Evolutionary conservation across 2,797 vertebrate species (phyloP).

Genomic region (Ibycter americanus): DNA sequence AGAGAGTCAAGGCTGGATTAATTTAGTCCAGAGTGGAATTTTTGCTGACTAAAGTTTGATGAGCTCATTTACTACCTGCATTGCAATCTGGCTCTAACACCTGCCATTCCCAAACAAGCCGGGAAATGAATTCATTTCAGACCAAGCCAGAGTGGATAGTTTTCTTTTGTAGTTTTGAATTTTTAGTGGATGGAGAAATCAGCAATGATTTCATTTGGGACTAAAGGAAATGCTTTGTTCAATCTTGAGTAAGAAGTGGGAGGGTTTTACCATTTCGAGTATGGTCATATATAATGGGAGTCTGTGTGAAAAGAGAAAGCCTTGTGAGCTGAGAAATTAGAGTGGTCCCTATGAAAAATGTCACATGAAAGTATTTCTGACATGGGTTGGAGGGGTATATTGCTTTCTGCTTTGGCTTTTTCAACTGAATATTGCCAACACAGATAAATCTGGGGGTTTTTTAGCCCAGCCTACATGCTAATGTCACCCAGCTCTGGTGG

Average conservation of each 20-base stretch:
- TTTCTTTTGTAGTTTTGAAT: constrained; percentile 35
- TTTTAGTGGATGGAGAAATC: constrained; percentile 38
- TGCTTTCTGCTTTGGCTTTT: neutral
- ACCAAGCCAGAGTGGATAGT: neutral
- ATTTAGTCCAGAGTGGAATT: neutral
- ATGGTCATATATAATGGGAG: neutral
- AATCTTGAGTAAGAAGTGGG: neutral
- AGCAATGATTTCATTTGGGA: constrained; percentile 36
- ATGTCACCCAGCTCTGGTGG: neutral
- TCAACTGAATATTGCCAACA: neutral
- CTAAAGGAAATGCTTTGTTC: constrained; percentile 15
- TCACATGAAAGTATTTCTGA: neutral
- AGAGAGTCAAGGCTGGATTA: neutral
- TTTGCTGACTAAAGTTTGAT: neutral
- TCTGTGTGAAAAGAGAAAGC: neutral
- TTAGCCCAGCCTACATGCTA: neutral
- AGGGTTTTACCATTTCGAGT: neutral
- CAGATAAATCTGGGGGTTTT: neutral
- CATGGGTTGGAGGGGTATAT: neutral
- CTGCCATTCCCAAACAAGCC: constrained; percentile 5
- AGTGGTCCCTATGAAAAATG: neutral
- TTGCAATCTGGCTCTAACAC: constrained; percentile 24
- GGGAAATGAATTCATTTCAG: constrained; percentile 47
- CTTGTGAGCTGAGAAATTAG: neutral
- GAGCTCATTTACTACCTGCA: constrained; percentile 42